Conservation (phyloP, 2,888 invertebrate genomes). For the Temnothorax unifasciatus region DNA sequence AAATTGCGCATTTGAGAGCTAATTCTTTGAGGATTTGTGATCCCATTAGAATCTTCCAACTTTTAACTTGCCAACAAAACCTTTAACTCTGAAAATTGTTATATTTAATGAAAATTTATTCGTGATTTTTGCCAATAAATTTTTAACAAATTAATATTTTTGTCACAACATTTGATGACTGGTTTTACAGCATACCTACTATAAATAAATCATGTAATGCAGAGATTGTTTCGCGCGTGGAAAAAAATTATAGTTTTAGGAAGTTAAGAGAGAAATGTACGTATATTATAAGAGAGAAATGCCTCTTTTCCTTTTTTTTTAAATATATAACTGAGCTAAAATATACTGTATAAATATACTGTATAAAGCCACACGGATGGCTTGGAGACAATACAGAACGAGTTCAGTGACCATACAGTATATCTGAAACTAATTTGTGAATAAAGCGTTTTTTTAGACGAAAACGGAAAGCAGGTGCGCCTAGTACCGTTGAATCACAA, state of each 20-base stretch:
- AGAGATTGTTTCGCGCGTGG: neutral
- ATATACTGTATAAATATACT: neutral
- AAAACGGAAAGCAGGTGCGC: slow-evolving; percentile 11
- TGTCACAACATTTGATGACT: neutral
- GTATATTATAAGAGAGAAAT: neutral
- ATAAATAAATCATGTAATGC: neutral
- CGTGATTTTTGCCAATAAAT: neutral
- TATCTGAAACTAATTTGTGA: slow-evolving; percentile 45
- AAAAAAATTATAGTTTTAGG: neutral
- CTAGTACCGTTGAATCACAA: slow-evolving; percentile 56
- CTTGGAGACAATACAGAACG: neutral
- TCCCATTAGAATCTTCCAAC: neutral
- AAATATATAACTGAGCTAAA: neutral
- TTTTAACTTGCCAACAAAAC: neutral
- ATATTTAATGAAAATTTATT: neutral
- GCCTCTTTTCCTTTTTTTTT: neutral
- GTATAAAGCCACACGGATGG: neutral
- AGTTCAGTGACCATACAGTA: slow-evolving; percentile 54
- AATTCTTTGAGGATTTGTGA: neutral
- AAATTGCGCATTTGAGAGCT: no score
- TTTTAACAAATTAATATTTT: slow-evolving; percentile 23
- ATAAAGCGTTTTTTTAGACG: slow-evolving; percentile 32
- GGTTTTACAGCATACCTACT: neutral
- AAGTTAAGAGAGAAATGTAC: neutral
- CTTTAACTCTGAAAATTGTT: neutral